Evolutionary conservation across 2,113 vertebrate genomes (phyloP).

Genomic region (Callocephalon fimbriatum): DNA sequence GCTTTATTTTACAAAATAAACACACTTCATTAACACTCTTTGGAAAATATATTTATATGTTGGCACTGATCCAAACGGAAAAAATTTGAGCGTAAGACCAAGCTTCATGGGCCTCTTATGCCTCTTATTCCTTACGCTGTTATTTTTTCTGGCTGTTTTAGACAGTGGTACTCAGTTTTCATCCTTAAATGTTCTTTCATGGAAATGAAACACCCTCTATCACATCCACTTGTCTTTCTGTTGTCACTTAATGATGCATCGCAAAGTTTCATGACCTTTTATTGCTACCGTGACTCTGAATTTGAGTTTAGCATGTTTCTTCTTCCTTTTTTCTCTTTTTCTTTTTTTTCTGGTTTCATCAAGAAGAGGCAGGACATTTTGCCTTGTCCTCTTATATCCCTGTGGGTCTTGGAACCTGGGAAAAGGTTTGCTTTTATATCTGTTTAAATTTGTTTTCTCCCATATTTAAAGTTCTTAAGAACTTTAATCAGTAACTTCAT

Average conservation of each 20-base stretch:
- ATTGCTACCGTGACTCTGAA: background rate
- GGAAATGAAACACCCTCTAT: background rate
- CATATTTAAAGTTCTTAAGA: background rate
- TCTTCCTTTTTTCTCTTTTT: rapidly evolving
- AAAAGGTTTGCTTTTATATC: background rate
- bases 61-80: background rate
- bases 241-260: background rate
- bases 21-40: background rate
- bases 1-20: background rate
- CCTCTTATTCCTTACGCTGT: background rate
- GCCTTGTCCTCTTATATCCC: background rate
- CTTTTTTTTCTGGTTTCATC: background rate
- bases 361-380: background rate
- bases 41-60: background rate
- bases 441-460: background rate
- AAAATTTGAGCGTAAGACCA: background rate
- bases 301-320: background rate
- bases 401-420: background rate
- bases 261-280: background rate
- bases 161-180: background rate
- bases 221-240: background rate
- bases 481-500: background rate
- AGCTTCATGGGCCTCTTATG: background rate
- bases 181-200: background rate
- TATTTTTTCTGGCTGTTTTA: background rate